Evolutionary conservation across 2,888 invertebrate genomes (phyloP).

Genomic region (Ligdia adustata): DNA sequence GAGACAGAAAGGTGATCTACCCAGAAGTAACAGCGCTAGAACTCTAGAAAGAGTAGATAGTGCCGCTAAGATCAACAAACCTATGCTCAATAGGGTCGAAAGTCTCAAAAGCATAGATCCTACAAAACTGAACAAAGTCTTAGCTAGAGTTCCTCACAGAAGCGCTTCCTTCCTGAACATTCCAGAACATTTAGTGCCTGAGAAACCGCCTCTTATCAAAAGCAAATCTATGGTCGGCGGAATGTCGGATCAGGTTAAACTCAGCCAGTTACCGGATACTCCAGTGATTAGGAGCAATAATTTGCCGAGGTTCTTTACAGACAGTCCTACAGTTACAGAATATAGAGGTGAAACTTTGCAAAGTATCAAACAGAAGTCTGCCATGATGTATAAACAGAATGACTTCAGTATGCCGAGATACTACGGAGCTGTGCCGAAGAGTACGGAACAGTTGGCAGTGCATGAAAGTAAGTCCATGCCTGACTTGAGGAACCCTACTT

Average conservation of each 20-base stretch:
- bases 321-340: slow-evolving; percentile 65
- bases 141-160: slow-evolving; percentile 73
- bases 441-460: slow-evolving; percentile 54
- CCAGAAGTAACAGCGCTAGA: slow-evolving; percentile 69
- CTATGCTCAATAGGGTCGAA: slow-evolving; percentile 68
- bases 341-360: slow-evolving; percentile 74
- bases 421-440: slow-evolving; percentile 73
- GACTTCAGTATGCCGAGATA: slow-evolving; percentile 87
- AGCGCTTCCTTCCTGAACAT: slow-evolving; percentile 79
- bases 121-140: slow-evolving; percentile 67
- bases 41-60: slow-evolving; percentile 69
- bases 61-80: slow-evolving; percentile 51
- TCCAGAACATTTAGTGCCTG: slow-evolving; percentile 69
- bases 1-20: slow-evolving; percentile 53
- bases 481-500: slow-evolving; percentile 64
- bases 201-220: slow-evolving; percentile 69
- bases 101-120: slow-evolving; percentile 75
- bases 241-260: slow-evolving; percentile 60
- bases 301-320: slow-evolving; percentile 75
- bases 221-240: slow-evolving; percentile 76
- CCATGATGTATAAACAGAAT: slow-evolving; percentile 71
- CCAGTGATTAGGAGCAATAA: slow-evolving; percentile 77
- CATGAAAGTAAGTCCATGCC: slow-evolving; percentile 81
- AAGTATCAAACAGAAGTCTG: slow-evolving; percentile 81
- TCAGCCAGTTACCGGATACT: slow-evolving; percentile 74